A percentile compares a stretch with the other conserved stretches of the same genome.
Conservation (phyloP, 1,140 invertebrate genomes). For the Drosophila nasuta region DNA sequence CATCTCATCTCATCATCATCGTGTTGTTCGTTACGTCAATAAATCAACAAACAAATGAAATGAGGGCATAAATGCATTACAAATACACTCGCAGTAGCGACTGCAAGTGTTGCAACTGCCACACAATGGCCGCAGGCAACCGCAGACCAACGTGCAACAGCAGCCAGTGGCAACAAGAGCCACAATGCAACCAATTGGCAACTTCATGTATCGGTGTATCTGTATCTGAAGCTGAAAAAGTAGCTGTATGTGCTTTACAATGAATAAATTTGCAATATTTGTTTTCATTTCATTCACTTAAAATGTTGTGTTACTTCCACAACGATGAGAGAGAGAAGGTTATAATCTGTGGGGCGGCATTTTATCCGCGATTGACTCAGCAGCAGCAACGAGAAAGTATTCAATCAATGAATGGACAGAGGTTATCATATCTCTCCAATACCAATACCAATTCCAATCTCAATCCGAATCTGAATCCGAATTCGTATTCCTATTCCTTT, state of each 20-base stretch:
- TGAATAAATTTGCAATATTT: conserved; percentile 79
- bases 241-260: conserved; percentile 48
- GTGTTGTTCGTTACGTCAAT: conserved; percentile 1
- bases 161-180: conserved; percentile 16
- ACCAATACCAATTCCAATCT: not conserved
- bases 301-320: conserved; percentile 65
- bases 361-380: conserved; percentile 11
- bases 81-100: conserved; percentile 33
- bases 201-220: conserved; percentile 16
- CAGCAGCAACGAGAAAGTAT: conserved; percentile 2
- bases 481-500: conserved; percentile 9
- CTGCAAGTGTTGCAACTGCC: conserved; percentile 40
- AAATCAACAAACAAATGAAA: conserved; percentile 56
- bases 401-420: not conserved
- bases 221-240: conserved; percentile 20
- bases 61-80: conserved; percentile 57
- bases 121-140: conserved; percentile 55
- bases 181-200: conserved; percentile 15
- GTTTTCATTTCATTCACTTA: conserved; percentile 80
- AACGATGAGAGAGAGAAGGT: not conserved
- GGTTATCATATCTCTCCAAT: not conserved
- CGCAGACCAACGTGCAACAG: conserved; percentile 47
- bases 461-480: not conserved
- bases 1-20: not conserved
- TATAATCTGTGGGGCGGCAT: conserved; percentile 2